A percentile compares a stretch with the other conserved stretches of the same genome.
phyloP scores from a whole-genome alignment of 2,113 vertebrate genomes.

The Oncorhynchus gorbuscha region DNA sequence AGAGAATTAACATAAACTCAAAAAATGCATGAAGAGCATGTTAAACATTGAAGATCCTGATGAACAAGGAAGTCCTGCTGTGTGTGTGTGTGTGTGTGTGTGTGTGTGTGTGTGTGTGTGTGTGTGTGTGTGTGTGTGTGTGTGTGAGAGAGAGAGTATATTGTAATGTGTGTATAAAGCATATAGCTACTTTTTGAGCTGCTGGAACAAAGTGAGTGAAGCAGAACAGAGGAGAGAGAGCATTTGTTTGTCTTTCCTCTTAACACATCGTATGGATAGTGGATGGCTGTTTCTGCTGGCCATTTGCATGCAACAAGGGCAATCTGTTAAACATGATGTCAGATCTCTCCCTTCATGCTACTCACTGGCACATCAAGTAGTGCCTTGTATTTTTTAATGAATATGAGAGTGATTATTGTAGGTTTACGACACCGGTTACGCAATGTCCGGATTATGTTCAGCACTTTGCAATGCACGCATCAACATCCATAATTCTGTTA shows the following conservation, averaged over 20 bases:
- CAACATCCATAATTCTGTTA: conserved; percentile 29
- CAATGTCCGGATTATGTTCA: conserved; percentile 50
- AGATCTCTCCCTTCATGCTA: neutral
- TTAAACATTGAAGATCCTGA: conserved; percentile 49
- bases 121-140: conserved; percentile 11
- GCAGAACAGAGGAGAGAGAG: too few relatives aligned
- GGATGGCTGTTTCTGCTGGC: neutral
- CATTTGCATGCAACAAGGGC: neutral
- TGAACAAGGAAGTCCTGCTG: conserved; percentile 34
- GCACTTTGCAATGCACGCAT: conserved; percentile 34
- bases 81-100: neutral
- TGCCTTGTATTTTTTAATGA: conserved; percentile 41
- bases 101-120: too few relatives aligned
- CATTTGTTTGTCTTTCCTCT: too few relatives aligned
- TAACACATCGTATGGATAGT: too few relatives aligned
- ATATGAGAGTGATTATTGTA: conserved; percentile 44
- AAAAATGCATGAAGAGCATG: conserved; percentile 35
- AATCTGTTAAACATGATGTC: too few relatives aligned
- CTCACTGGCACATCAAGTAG: neutral
- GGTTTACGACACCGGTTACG: conserved; percentile 21
- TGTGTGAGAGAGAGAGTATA: too few relatives aligned
- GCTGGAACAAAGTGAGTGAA: too few relatives aligned
- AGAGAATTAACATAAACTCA: conserved; percentile 51
- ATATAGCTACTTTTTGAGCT: too few relatives aligned
- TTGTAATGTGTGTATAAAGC: too few relatives aligned